Conservation (phyloP, 1,140 invertebrate species). For the Zophobas atratus region DNA sequence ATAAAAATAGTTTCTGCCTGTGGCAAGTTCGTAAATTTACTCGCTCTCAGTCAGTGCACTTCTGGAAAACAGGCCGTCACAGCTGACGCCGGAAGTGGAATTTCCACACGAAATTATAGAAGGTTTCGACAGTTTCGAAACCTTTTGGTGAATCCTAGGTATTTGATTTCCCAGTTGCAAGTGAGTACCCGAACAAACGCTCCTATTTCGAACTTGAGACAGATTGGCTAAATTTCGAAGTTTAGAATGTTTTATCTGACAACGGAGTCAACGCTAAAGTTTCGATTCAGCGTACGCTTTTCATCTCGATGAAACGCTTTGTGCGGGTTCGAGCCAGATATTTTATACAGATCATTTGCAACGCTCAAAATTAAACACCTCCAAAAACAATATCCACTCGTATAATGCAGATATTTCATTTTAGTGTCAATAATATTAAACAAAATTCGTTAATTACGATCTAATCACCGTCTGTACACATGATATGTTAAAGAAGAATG, state of each 20-base stretch:
- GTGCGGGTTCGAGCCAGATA: not conserved
- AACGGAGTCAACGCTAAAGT: not conserved
- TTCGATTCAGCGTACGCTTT: not conserved
- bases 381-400: too few relatives aligned
- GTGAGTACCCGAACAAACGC: slow-evolving; percentile 1
- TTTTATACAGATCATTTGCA: too few relatives aligned
- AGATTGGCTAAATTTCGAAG: slow-evolving; percentile 35
- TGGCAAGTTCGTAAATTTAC: slow-evolving; percentile 33
- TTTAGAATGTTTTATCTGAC: slow-evolving; percentile 24
- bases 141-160: slow-evolving; percentile 22
- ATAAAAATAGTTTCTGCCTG: slow-evolving; percentile 16
- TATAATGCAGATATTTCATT: too few relatives aligned
- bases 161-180: slow-evolving; percentile 35
- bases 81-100: slow-evolving; percentile 31
- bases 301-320: not conserved
- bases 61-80: slow-evolving; percentile 10
- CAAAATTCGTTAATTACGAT: too few relatives aligned
- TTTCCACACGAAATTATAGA: slow-evolving; percentile 36
- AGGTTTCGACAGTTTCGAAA: slow-evolving; percentile 26
- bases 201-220: slow-evolving; percentile 18
- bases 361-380: too few relatives aligned
- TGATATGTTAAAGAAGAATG: too few relatives aligned
- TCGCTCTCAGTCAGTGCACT: slow-evolving; percentile 3
- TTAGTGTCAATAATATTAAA: too few relatives aligned
- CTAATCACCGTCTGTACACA: too few relatives aligned